These are phyloP conservation scores for Sternarchorhynchus goeldii DNA, from an alignment of 2,797 vertebrate genomes.

Conservation along the genomic window DNA sequence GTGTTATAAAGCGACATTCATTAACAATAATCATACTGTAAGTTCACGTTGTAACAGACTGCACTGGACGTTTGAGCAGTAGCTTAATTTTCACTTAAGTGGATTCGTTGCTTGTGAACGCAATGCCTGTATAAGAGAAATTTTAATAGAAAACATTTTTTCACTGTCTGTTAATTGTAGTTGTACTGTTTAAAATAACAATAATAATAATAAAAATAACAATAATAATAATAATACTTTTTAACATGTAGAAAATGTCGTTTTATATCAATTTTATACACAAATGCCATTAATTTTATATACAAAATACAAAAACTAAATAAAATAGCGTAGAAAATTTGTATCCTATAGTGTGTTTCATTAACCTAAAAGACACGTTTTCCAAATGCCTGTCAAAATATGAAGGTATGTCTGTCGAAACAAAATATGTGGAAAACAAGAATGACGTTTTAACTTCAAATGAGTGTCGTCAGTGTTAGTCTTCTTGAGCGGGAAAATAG, in stretches of 20 bases:
- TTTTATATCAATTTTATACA: no score
- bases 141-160: not conserved
- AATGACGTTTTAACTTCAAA: not conserved
- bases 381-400: not conserved
- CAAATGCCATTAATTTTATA: no score
- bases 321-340: no score
- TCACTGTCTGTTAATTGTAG: no score
- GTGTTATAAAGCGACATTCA: not conserved
- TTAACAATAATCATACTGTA: not conserved
- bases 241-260: no score
- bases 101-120: conserved; percentile 59
- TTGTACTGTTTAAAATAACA: no score
- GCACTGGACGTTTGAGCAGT: conserved; percentile 37
- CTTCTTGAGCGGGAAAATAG: conserved; percentile 61
- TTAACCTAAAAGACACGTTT: no score
- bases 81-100: conserved; percentile 46
- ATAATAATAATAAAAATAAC: no score
- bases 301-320: no score
- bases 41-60: conserved; percentile 22
- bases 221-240: no score
- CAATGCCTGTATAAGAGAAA: not conserved
- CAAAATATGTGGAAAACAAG: conserved; percentile 55
- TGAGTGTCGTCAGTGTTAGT: conserved; percentile 31
- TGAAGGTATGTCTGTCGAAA: conserved; percentile 46
- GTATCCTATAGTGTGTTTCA: no score